phyloP scores from a whole-genome alignment of 1,140 invertebrate genomes.

The Apis dorsata region DNA sequence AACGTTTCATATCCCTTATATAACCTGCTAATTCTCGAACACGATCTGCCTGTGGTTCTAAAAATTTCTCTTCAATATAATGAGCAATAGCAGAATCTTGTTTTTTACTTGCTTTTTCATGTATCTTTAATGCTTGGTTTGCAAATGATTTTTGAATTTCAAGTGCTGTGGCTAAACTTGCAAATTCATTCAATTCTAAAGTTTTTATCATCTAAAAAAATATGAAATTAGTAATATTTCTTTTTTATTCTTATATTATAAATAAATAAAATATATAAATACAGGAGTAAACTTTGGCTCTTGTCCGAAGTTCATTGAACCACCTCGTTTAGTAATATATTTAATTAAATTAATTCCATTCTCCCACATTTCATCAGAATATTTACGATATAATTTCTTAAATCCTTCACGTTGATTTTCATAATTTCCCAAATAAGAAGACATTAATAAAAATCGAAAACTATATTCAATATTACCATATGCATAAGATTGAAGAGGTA shows the following conservation, averaged over 20 bases:
- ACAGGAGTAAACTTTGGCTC: slow-evolving; percentile 51
- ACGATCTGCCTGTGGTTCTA: slow-evolving; percentile 84
- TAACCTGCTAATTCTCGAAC: slow-evolving; percentile 87
- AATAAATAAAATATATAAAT: slow-evolving; percentile 1
- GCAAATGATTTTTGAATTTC: slow-evolving; percentile 88
- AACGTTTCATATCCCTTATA: slow-evolving; percentile 85
- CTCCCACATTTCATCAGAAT: slow-evolving; percentile 88
- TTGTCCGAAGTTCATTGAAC: slow-evolving; percentile 78
- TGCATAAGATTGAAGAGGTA: slow-evolving; percentile 82
- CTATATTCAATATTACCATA: slow-evolving; percentile 85
- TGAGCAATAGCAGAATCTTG: slow-evolving; percentile 81
- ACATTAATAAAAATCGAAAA: slow-evolving; percentile 87
- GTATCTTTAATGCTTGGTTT: slow-evolving; percentile 84
- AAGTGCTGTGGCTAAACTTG: slow-evolving; percentile 86
- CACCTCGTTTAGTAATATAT: slow-evolving; percentile 87
- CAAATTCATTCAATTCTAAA: slow-evolving; percentile 82
- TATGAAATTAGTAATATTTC: not conserved
- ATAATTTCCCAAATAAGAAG: slow-evolving; percentile 89
- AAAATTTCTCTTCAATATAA: slow-evolving; percentile 88
- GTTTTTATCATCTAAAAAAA: slow-evolving; percentile 65
- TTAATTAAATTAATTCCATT: slow-evolving; percentile 88
- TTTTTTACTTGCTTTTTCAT: slow-evolving; percentile 74
- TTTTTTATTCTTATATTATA: not conserved
- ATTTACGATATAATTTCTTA: slow-evolving; percentile 85
- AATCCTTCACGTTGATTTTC: slow-evolving; percentile 88